Conservation (phyloP, 2,113 vertebrate genomes). For the Microtus montanus region DNA sequence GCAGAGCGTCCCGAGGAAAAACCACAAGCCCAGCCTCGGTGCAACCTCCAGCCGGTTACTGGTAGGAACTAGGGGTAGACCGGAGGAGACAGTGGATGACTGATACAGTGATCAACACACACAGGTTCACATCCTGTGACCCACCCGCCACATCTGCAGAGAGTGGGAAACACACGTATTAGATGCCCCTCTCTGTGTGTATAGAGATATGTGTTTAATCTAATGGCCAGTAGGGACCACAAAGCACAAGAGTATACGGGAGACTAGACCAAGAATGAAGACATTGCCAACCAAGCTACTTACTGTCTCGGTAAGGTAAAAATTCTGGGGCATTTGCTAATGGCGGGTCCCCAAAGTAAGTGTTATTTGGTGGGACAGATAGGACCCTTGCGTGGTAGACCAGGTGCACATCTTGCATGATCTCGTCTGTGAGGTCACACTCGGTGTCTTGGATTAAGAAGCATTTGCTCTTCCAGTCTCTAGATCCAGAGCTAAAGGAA, state of each 20-base stretch:
- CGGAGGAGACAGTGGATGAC: neutral
- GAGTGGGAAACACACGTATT: neutral
- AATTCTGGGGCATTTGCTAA: constrained; percentile 84
- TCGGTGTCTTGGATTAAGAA: constrained; percentile 79
- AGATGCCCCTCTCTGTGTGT: neutral
- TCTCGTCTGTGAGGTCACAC: constrained; percentile 90
- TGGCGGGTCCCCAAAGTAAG: constrained; percentile 81
- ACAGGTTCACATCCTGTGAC: neutral
- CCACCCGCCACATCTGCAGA: neutral
- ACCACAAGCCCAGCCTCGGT: neutral
- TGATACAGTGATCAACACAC: neutral
- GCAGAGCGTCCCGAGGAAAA: neutral
- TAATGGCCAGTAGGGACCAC: neutral
- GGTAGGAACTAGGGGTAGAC: neutral
- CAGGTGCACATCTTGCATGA: constrained; percentile 79
- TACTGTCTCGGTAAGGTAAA: constrained; percentile 92
- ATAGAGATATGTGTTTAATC: neutral
- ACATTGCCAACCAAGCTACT: constrained; percentile 69
- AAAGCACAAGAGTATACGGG: neutral
- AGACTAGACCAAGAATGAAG: neutral
- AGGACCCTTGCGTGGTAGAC: constrained; percentile 88
- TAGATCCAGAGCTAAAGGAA: constrained; percentile 41
- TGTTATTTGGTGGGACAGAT: constrained; percentile 71
- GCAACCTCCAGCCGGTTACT: neutral
- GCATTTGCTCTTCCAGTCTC: constrained; percentile 84